phyloP scores from a whole-genome alignment of 2,888 invertebrate genomes.

The Sarcophaga subvicina region DNA sequence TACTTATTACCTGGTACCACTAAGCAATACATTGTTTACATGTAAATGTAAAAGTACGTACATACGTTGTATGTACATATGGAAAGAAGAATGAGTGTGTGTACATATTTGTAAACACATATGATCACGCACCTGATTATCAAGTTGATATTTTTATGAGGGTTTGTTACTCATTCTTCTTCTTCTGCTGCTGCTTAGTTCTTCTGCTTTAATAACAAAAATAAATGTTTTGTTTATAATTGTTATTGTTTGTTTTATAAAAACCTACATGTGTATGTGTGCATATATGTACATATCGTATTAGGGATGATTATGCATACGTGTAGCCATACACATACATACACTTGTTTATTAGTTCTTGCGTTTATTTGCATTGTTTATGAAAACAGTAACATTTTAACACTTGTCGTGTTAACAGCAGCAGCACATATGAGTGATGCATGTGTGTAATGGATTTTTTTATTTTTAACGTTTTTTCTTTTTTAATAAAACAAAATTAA shows the following conservation, averaged over 20 bases:
- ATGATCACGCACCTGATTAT: conserved; percentile 78
- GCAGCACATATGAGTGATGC: conserved; percentile 29
- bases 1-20: conserved; percentile 46
- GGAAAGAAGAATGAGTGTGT: too few relatives aligned
- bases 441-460: background rate
- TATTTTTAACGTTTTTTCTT: background rate
- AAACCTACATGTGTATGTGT: background rate
- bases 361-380: conserved; percentile 61
- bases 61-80: conserved; percentile 26
- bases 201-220: background rate
- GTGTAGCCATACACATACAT: background rate
- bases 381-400: conserved; percentile 64
- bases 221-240: conserved; percentile 21
- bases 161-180: conserved; percentile 34
- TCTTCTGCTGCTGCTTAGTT: background rate
- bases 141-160: conserved; percentile 60
- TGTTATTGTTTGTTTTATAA: conserved; percentile 40
- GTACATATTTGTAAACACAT: conserved; percentile 71
- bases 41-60: conserved; percentile 49
- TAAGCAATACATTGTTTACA: background rate
- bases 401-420: conserved; percentile 63
- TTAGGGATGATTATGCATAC: background rate
- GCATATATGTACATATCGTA: background rate
- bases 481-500: conserved; percentile 17
- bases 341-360: conserved; percentile 64